phyloP scores from a whole-genome alignment of 1,140 invertebrate species.

The Penaeus japonicus region DNA sequence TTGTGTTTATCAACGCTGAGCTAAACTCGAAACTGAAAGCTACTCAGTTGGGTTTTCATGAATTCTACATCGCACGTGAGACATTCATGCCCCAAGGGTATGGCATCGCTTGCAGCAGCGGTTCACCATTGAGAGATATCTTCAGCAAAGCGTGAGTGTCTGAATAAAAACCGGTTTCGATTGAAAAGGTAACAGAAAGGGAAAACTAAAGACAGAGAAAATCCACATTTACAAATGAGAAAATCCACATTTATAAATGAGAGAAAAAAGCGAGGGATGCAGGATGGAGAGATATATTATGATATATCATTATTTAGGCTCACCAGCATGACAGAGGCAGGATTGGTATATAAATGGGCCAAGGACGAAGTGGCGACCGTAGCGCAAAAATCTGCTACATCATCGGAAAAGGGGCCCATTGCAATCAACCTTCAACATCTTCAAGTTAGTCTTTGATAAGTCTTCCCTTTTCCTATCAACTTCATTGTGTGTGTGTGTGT shows the following conservation, averaged over 20 bases:
- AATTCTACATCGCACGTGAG: constrained; percentile 8
- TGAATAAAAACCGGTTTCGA: no score
- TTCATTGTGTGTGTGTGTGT: no score
- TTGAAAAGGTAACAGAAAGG: no score
- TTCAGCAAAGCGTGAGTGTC: constrained; percentile 38
- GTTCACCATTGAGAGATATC: constrained; percentile 18
- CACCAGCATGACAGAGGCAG: constrained; percentile 4
- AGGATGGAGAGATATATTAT: no score
- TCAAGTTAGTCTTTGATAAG: neutral
- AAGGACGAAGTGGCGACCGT: constrained; percentile 7
- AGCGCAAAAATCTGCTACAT: neutral
- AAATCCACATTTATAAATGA: no score
- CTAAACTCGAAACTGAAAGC: constrained; percentile 29
- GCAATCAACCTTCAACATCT: constrained; percentile 20
- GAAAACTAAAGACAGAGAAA: no score
- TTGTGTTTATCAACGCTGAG: constrained; percentile 24
- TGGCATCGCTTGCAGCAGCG: constrained; percentile 27
- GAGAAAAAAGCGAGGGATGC: no score
- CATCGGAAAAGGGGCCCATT: neutral
- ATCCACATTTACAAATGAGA: no score
- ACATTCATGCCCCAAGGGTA: constrained; percentile 31
- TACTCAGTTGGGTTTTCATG: neutral
- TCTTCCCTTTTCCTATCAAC: no score
- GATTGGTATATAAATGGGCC: constrained; percentile 39
- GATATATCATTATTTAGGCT: no score